Percentiles rank a stretch among this genome's conserved stretches.
Evolutionary conservation across 2,888 invertebrate species (phyloP).

Genomic region (Heliconius cydno): DNA sequence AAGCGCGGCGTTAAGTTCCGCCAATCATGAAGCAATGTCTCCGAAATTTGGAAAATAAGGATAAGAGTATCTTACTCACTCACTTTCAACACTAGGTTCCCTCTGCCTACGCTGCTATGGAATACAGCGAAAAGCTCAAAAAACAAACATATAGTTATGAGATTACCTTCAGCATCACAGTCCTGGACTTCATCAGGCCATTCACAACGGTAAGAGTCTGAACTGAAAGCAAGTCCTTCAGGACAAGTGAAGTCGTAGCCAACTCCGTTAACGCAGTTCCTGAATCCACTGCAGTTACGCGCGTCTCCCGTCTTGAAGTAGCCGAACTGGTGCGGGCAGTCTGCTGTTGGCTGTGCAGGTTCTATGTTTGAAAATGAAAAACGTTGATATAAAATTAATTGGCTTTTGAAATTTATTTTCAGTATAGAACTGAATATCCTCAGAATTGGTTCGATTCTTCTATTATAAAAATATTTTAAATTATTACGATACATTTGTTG

Average conservation of each 20-base stretch:
- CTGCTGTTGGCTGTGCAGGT: conserved; percentile 87
- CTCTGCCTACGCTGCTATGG: too few relatives aligned
- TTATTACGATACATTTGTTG: background rate
- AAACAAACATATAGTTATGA: too few relatives aligned
- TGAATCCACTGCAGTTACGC: conserved; percentile 89
- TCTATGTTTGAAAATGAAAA: conserved; percentile 71
- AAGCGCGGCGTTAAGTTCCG: too few relatives aligned
- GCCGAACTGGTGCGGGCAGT: conserved; percentile 93
- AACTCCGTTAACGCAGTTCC: conserved; percentile 91
- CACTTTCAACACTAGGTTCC: too few relatives aligned
- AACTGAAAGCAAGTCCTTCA: conserved; percentile 91
- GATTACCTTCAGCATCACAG: conserved; percentile 90
- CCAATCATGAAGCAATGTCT: too few relatives aligned
- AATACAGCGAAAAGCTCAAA: too few relatives aligned
- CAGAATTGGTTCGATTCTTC: too few relatives aligned
- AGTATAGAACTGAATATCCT: background rate
- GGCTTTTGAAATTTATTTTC: too few relatives aligned
- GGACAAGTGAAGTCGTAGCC: conserved; percentile 90
- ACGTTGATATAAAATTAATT: background rate
- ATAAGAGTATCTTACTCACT: too few relatives aligned
- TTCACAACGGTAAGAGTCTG: conserved; percentile 89
- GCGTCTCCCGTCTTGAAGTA: conserved; percentile 87
- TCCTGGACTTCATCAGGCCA: conserved; percentile 93
- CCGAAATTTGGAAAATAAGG: too few relatives aligned
- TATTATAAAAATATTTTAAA: too few relatives aligned